Evolutionary conservation across 2,797 vertebrate species (phyloP), one percentile per base, ranked within the genome.

Genomic region (Muraenolepis orangiensis): DNA sequence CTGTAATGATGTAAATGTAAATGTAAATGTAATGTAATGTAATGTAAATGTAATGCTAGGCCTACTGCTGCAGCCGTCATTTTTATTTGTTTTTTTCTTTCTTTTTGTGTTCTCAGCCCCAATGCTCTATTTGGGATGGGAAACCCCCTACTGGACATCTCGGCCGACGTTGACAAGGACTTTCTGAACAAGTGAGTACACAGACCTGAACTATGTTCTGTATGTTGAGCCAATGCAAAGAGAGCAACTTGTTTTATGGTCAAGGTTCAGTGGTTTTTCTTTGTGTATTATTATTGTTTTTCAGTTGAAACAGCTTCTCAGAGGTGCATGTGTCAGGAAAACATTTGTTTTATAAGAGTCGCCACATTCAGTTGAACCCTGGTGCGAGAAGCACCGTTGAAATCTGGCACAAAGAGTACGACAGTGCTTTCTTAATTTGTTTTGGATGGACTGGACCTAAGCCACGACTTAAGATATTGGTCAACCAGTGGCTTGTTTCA

Each of bases 61-160:
- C n/a, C n/a, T n/a, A 34, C 51, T 57, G 51, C 51, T 57, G 51
- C 23, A 1, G 20, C 26, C 12, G 26, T 26, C 12, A 1, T 46
- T 4, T 64, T 3, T 13, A 66, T 66, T 26, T 28, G 2, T 64
- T 26, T 28, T 51, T 61, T 26, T 72, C 78, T 70, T 75, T 78
- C 1, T 85, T n/a, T 83, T 20, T 82, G 82, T 7, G 85, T 11
- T 92, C 95, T 71, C 91, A 99, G 98, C 86, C 90, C 96, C 84
- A 99, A 99, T 92, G 87, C 93, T 29, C 96, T 99, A 14, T 99
- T 99, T 91, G 98, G 98, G 74, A 96, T 99, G 97, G 98, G 98
- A 86, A 99, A 99, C 88, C 98, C 98, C 36, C 92, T 99, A 69
- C 90, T 99, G 82, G 98, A 99, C 90, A 99, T 99, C 79, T 94